Percentiles rank a stretch among this genome's conserved stretches.
phyloP scores from a whole-genome alignment of 2,797 vertebrate species.

The Coendou prehensilis region DNA sequence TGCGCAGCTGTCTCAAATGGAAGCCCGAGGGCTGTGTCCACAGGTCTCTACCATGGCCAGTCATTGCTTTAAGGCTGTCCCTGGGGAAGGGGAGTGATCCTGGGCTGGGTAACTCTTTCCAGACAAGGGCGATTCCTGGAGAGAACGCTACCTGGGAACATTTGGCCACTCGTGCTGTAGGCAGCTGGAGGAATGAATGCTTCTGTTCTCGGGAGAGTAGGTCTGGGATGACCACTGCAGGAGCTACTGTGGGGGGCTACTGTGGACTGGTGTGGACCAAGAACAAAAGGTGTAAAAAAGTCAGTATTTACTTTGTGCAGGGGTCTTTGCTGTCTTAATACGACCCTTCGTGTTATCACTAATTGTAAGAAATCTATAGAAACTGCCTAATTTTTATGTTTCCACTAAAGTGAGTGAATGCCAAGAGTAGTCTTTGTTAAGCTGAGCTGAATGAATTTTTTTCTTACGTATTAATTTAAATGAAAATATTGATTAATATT shows the following conservation, averaged over 20 bases:
- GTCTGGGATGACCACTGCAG: not conserved
- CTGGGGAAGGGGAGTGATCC: not conserved
- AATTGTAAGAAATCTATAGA: not conserved
- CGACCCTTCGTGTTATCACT: not conserved
- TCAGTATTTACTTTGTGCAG: not conserved
- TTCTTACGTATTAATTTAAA: not conserved
- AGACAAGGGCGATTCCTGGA: not conserved
- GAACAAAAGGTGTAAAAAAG: not conserved
- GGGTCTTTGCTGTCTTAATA: not conserved
- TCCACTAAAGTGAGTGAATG: slow-evolving; percentile 10
- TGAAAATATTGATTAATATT: not conserved
- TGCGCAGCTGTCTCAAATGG: not conserved
- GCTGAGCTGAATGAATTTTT: not conserved
- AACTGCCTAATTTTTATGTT: not conserved
- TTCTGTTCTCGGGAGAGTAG: not conserved
- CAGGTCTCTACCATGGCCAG: not conserved
- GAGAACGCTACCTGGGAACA: not conserved
- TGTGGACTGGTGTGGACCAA: not conserved
- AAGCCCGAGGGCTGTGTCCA: not conserved
- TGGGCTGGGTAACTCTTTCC: not conserved
- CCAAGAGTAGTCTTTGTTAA: not conserved
- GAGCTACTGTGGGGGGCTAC: not conserved
- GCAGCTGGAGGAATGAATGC: not conserved
- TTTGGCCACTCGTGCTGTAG: not conserved
- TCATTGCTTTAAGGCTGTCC: not conserved